Conservation (phyloP, 2,113 vertebrate species). For the Neomonachus schauinslandi region DNA sequence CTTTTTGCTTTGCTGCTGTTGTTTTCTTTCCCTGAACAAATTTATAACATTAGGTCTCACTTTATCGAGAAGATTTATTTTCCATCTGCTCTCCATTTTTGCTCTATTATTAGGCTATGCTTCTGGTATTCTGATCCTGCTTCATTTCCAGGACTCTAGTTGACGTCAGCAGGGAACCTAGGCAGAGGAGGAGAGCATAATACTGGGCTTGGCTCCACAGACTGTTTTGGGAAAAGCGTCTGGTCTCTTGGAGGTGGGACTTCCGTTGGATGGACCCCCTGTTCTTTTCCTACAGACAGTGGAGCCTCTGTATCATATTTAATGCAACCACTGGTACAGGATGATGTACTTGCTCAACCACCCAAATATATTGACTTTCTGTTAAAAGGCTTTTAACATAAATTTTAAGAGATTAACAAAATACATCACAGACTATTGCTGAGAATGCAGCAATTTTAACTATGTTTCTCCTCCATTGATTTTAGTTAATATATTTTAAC, state of each 20-base stretch:
- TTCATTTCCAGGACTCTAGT: slow-evolving; percentile 31
- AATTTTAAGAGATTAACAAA: slow-evolving; percentile 80
- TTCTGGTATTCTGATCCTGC: slow-evolving; percentile 60
- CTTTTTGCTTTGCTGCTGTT: slow-evolving; percentile 52
- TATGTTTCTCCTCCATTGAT: slow-evolving; percentile 73
- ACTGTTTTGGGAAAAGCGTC: slow-evolving; percentile 10
- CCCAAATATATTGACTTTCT: slow-evolving; percentile 83
- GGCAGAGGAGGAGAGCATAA: not conserved
- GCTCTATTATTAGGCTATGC: slow-evolving; percentile 67
- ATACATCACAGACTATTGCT: slow-evolving; percentile 53
- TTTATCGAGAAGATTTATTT: not conserved
- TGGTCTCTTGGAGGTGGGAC: not conserved
- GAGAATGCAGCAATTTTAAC: slow-evolving; percentile 75
- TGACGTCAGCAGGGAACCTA: slow-evolving; percentile 54
- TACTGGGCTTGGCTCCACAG: not conserved
- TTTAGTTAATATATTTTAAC: slow-evolving; percentile 82
- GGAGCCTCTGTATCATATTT: slow-evolving; percentile 9
- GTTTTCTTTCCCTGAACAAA: slow-evolving; percentile 60
- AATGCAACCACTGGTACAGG: not conserved
- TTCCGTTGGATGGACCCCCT: not conserved
- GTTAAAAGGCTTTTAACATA: slow-evolving; percentile 85
- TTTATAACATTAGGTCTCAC: slow-evolving; percentile 61
- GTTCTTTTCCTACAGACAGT: slow-evolving; percentile 49
- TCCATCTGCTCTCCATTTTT: slow-evolving; percentile 74
- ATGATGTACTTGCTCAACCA: slow-evolving; percentile 54